Base-by-base conservation (phyloP, 2,113 vertebrate genomes). In the Tylochromis polylepis region DNA sequence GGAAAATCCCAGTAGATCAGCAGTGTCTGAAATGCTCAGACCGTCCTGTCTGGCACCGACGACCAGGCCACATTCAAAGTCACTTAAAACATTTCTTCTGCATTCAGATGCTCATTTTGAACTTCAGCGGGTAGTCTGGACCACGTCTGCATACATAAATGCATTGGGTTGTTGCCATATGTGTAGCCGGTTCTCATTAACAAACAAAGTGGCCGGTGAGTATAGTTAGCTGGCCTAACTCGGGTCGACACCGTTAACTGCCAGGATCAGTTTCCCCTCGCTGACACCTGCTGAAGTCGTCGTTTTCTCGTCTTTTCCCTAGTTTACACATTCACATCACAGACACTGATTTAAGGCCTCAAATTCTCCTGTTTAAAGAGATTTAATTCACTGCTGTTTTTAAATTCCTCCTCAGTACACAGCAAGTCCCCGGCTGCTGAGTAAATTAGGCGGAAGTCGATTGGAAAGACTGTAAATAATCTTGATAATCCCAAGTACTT, bases 371-470 rank as follows among this genome's bases (percentile, higher is more conserved):
- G 41, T 82, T 89, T 84, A 85, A 87, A 51, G 22, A 20, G 87
- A 84, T 82, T 93, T 88, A 43, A 83, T 90, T 79, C 53, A 58
- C 43, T 49, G 62, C 72, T 18, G 41, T 78, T 83, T 70, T 59
- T 18, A 80, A 87, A 31, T 49, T 56, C 82, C 46, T 27, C 57
- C 58, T 78, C 11, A 20, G 41, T 59, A 43, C 84, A 58, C 81
- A 38, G 51, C 5, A 78, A 62, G 38, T 43, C 56, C 79, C 34
- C 38, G 8, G 80, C 84, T 79, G 60, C 36, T 20, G n/a, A n/a
- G 67, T 55, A 31, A 83, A 89, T 86, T 53, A 46, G 38, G 16
- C 43, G 36, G 41, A 65, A 86, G 41, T 81, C 16, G 5, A 18
- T 20, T 65, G 55, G 79, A 79, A 88, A 83, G 72, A 79, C 83